Evolutionary conservation across 2,797 vertebrate species (phyloP).

Genomic region (Ibycter americanus): DNA sequence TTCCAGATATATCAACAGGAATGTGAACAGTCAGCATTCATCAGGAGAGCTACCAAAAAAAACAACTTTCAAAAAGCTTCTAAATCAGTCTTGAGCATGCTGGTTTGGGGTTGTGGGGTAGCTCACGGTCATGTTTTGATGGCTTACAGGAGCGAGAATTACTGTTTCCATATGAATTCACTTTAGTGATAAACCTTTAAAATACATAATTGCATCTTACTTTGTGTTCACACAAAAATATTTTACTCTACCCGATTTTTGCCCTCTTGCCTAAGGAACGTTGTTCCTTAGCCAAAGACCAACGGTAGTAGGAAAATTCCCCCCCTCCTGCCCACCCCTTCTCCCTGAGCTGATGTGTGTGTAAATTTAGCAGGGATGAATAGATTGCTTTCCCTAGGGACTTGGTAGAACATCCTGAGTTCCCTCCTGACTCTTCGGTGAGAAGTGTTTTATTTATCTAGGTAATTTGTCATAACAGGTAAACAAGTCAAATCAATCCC

Average conservation of each 20-base stretch:
- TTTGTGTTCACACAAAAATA: background rate
- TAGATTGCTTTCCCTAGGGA: background rate
- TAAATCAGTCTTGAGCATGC: background rate
- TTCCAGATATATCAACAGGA: slow-evolving; percentile 19
- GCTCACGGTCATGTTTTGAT: rapidly evolving
- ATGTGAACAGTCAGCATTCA: slow-evolving; percentile 33
- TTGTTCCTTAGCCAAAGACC: background rate
- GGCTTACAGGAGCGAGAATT: background rate
- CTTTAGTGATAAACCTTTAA: background rate
- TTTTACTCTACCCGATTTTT: background rate
- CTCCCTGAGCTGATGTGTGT: background rate
- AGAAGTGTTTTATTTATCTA: background rate
- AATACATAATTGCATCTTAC: background rate
- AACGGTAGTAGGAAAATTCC: background rate
- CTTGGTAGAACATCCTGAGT: background rate
- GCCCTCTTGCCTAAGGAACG: rapidly evolving
- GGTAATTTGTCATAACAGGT: background rate
- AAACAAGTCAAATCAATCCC: background rate
- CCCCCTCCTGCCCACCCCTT: rapidly evolving
- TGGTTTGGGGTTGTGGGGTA: background rate
- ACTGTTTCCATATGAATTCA: background rate
- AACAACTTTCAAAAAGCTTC: background rate
- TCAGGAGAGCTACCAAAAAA: background rate
- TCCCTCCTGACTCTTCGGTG: background rate
- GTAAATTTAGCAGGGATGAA: background rate